Evolutionary conservation across 1,140 invertebrate genomes (phyloP), one percentile per base, ranked within the genome.

Genomic region (Calycopis cecrops): DNA sequence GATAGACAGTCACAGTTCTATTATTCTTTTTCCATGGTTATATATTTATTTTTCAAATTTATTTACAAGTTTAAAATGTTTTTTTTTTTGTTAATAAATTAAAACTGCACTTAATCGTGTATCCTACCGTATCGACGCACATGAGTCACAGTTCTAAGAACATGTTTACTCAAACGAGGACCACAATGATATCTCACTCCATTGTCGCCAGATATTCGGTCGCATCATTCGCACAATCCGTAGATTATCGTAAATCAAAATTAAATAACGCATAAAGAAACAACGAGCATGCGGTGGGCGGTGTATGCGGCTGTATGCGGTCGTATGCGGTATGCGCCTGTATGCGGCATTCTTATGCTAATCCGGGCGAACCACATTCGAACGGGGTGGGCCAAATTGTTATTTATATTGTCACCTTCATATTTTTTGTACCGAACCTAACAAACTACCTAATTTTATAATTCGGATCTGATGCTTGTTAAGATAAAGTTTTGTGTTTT

Each of bases 361-460:
- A 86, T 86, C 80, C 79, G 66, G 62, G 71, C 74, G 76, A 75
- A 78, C 70, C 76, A 79, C 72, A 82, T 77, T 64, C 78, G 70
- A 79, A 79, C 79, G 81, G 84, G 84, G 84, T 87, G 84, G 84
- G 81, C 84, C 73, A 85, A 87, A 87, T 85, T 87, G 83, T 86
- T 86, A 86, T 86, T 86, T 86, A 85, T 86, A 79, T 83, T 86
- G 79, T 83, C 83, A 86, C 79, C 76, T 86, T 53, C 74, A 67
- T 75, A 64, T 79, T 84, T 85, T 85, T 86, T 86, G 62, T 76
- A 9, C 17, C 9, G 16, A 14, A 14, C 40, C 40, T 44, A 16
- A 16, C 40, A 44, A 44, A 44, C 40, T 44, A 44, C 40, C 40
- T 44, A 44, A 44, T 44, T 44, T 44, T 44, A 44, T 44, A 44